These are phyloP conservation scores for Rutpela maculata DNA, from an alignment of 2,888 invertebrate species.

Conservation along the genomic window DNA sequence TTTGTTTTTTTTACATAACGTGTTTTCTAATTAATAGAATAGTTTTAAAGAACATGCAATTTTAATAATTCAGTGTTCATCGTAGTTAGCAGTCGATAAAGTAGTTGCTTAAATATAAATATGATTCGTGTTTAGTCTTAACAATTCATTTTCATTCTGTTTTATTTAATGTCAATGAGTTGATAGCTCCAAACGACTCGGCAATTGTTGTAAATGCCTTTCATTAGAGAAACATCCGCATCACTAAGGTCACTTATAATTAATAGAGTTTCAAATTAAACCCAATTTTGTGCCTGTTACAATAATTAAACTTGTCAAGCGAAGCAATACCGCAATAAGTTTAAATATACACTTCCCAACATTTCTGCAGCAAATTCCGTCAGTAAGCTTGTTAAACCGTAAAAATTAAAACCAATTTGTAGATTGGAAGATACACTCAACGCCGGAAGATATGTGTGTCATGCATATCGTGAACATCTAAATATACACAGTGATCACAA, in stretches of 20 bases:
- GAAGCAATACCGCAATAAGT: conserved; percentile 2
- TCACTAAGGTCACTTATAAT: neutral
- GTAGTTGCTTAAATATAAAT: too few species aligned
- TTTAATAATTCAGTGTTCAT: too few species aligned
- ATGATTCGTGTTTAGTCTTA: too few species aligned
- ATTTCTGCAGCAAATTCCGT: neutral
- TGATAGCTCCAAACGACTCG: neutral
- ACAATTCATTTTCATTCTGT: neutral
- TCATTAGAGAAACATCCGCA: conserved; percentile 7
- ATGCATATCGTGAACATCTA: neutral
- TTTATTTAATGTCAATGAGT: conserved; percentile 1
- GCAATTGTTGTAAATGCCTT: neutral
- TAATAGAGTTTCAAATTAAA: conserved; percentile 7
- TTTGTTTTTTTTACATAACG: too few species aligned
- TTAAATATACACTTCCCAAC: conserved; percentile 3
- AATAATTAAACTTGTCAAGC: conserved; percentile 7
- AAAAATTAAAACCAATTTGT: neutral
- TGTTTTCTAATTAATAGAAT: too few species aligned
- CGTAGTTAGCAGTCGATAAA: too few species aligned
- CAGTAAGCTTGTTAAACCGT: neutral
- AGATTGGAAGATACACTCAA: conserved; percentile 2
- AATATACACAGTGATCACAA: neutral
- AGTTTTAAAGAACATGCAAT: too few species aligned
- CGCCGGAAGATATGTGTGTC: neutral
- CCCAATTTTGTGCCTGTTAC: conserved; percentile 7